Base-by-base conservation (phyloP, 2,113 vertebrate genomes). In the Indri indri region DNA sequence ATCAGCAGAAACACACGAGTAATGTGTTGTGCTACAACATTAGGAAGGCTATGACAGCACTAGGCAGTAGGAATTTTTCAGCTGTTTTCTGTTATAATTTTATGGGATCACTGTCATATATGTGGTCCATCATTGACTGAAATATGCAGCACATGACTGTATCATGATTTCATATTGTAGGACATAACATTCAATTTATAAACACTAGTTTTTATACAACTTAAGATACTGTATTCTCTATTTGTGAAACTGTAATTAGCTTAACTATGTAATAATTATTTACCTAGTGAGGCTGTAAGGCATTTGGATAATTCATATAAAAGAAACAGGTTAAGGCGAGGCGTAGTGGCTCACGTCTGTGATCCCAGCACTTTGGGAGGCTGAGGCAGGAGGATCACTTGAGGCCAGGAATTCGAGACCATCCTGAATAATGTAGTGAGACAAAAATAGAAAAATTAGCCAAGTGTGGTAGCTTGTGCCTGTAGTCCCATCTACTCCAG, bases 231-330 rank as follows among this genome's bases (percentile, higher is more conserved):
- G 37, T 59, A 23, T 76, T 92, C 57, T 71, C 16, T 85, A 20
- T 73, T 73, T 83, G 22, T 82, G 66, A 92, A 87, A 93, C 81
- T 88, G 0, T 95, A 82, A 76, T 73, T 95, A 76, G 57, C 32
- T 90, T 94, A 79, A 6, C 6, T 50, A 57, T 50, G 34, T 71
- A 89, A 71, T 87, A 76, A 80, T 80, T 92, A 63, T 70, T 92
- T 93, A 81, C 45, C 68, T 32, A 70, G 8, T 59, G 86, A 95
- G 25, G 7, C 61, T 73, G 4, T 94, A 73, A 95, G 47, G 7
- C 47, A 74, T 90, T 87, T 16, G 50, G 34, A 52, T 82, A 89
- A 82, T 83, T 86, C 34, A 90, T 77, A 94, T 83, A 59, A 77
- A 93, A 66, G 27, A 91, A 88, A 57, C 32, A 74, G 57, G 7